Evolutionary conservation across 2,888 invertebrate genomes (phyloP), one percentile per base, ranked within the genome.

Genomic region (Oxycera nigricornis): DNA sequence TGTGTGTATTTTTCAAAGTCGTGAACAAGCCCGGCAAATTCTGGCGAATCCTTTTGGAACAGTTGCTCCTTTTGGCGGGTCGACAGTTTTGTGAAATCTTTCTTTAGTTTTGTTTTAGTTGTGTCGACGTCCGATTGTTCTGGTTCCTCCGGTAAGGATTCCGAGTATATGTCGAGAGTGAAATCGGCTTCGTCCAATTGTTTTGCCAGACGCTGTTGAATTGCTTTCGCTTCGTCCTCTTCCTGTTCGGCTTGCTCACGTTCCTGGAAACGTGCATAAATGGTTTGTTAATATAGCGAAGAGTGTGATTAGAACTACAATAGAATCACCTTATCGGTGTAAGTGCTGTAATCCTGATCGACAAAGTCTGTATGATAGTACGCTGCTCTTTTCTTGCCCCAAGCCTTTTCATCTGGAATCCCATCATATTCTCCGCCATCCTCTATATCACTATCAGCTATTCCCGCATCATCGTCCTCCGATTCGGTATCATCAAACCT

Each of bases 331-430:
- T 84, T 80, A 9, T 81, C 84, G 74, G 81, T 85, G 76, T 84
- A 85, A 28, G 82, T 81, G 73, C 81, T 77, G 87, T 92, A 94
- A 85, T 96, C 95, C 80, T 92, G 90, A 87, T 96, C 96, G 17
- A 95, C 91, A 85, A 93, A 95, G 86, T 96, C 96, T 0, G 95
- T 94, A 68, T 92, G 90, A 85, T 96, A 96, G 83, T 90, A 97
- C 39, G 89, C 88, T 75, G 87, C 88, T 80, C 92, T 93, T 78
- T 91, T 91, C 81, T 90, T 91, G 59, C 97, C 97, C 97, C 97
- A 97, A 22, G 95, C 95, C 85, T 92, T 91, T 1, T 90, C 88
- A 83, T 94, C 90, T 0, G 94, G 94, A 77, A 95, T 86, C 80
- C 91, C 89, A 82, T 90, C 90, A 80, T 91, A 90, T 28, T 88